These are phyloP conservation scores for Drosophila villosipedis DNA, from an alignment of 2,888 invertebrate genomes.

Conservation along the genomic window DNA sequence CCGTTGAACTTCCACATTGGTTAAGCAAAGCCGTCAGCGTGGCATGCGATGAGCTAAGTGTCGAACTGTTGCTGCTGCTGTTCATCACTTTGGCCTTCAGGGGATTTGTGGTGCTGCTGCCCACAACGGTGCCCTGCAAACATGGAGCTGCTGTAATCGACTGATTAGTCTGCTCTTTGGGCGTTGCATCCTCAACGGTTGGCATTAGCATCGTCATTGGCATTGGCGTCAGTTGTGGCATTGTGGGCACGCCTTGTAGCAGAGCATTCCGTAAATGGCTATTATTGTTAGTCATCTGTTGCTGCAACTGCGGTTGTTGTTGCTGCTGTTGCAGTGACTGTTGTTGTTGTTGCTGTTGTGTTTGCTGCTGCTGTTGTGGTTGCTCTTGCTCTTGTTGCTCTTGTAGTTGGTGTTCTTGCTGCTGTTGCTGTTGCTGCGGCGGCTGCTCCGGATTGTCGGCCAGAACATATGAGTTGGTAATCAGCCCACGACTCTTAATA, in stretches of 20 bases:
- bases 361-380: conserved; percentile 2
- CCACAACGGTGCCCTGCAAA: conserved; percentile 65
- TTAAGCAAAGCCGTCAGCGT: conserved; percentile 84
- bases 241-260: conserved; percentile 74
- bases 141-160: conserved; percentile 54
- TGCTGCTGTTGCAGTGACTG: conserved; percentile 23
- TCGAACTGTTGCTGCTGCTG: conserved; percentile 74
- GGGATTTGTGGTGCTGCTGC: conserved; percentile 64
- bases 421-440: conserved; percentile 48
- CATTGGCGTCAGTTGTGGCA: conserved; percentile 29
- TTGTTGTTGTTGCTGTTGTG: conserved; percentile 2
- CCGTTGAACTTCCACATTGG: conserved; percentile 54
- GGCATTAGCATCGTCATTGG: conserved; percentile 17
- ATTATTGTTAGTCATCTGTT: conserved; percentile 43
- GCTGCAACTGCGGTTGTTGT: conserved; percentile 53
- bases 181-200: conserved; percentile 36
- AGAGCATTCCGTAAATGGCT: conserved; percentile 84
- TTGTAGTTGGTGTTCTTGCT: conserved; percentile 50
- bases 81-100: conserved; percentile 61
- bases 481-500: conserved; percentile 84
- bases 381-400: conserved; percentile 10
- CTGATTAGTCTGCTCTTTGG: conserved; percentile 54
- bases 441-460: conserved; percentile 43
- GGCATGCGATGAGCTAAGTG: conserved; percentile 85
- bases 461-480: conserved; percentile 83